Percentiles rank a stretch among this genome's conserved stretches.
These are phyloP conservation scores for Pandion haliaetus DNA, from an alignment of 2,113 vertebrate species.

Conservation along the genomic window DNA sequence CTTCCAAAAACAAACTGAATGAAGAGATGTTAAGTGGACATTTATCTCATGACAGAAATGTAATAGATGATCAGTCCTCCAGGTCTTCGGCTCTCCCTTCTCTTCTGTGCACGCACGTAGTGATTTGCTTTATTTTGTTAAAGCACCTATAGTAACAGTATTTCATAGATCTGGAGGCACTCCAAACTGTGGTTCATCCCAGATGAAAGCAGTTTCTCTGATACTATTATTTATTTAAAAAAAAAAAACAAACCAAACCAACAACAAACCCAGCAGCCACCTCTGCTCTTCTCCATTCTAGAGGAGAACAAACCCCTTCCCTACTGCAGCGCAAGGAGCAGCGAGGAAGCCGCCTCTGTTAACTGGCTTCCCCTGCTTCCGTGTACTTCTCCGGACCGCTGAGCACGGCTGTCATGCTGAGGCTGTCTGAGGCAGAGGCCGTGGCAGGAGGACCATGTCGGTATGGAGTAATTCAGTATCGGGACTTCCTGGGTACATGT, in stretches of 20 bases:
- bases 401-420: accelerated
- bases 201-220: neutral
- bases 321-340: neutral
- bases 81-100: neutral
- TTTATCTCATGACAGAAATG: neutral
- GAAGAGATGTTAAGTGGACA: neutral
- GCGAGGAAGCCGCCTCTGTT: neutral
- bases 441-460: accelerated
- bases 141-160: neutral
- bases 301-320: neutral
- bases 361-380: neutral
- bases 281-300: neutral
- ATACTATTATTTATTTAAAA: neutral
- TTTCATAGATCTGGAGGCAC: neutral
- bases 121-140: neutral
- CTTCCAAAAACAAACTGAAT: neutral
- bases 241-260: too few relatives aligned
- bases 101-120: neutral
- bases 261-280: neutral
- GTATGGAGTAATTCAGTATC: neutral
- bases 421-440: neutral
- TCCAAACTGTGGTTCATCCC: neutral
- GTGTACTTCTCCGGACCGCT: neutral
- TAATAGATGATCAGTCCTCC: neutral
- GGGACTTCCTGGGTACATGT: neutral